Base-by-base conservation (phyloP, 1,140 invertebrate species). In the Harpegnathos saltator region DNA sequence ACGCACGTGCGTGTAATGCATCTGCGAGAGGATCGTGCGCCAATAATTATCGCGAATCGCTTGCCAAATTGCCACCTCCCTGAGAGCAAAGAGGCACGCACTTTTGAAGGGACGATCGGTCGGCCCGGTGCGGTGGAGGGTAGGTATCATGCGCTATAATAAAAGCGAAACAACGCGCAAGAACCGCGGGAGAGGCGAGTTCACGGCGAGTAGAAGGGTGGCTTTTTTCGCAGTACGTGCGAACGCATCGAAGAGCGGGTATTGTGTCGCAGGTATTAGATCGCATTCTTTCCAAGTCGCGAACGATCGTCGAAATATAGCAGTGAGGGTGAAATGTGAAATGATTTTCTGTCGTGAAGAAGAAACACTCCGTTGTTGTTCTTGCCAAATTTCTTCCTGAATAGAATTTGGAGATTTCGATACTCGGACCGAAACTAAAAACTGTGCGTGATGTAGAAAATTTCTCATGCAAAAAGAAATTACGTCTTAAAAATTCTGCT, bases 91-190 rank as follows among this genome's bases (percentile, higher is more conserved):
- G 83, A 61, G 73, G 71, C 69, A 78, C 69, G 80, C 19, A 78
- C 38, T 75, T 84, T 81, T 66, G 69, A 85, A 83, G 84, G 58
- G 72, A 56, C 17, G 84, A 78, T 1, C 29, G 5, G 29, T 33
- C n/a, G n/a, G n/a, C 56, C 44, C 62, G 69, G 54, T 69, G 78
- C 88, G 91, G 80, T 87, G 88, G 74, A 74, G 66, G 82, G 87
- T 86, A 89, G 88, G 85, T 89, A 85, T 89, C 90, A 91, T 91
- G 91, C 91, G 92, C 91, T 92, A 93, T 92, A 93, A 92, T 93
- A 93, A 93, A 93, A 92, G 92, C 92, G 91, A 91, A 89, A 89
- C 84, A 89, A 90, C 84, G 80, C 85, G n/a, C n/a, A n/a, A n/a
- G n/a, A n/a, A 91, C 91, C 82, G 50, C 83, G 84, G 65, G 87